Base-by-base conservation (phyloP, 1,140 invertebrate genomes). In the Hetaerina americana region DNA sequence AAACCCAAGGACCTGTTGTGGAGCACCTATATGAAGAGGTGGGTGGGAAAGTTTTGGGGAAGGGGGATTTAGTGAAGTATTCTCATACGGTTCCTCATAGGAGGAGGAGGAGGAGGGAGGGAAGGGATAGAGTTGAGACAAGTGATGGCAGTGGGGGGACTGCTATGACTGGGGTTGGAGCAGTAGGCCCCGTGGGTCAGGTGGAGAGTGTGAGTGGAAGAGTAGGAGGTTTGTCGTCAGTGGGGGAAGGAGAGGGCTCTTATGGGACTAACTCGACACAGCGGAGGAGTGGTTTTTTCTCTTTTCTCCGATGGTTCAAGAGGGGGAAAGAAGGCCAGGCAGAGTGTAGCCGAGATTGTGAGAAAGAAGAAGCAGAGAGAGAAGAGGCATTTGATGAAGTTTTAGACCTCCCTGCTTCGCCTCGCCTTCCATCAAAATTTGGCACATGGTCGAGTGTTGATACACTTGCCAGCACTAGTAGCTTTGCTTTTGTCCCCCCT, bases 401-500 rank as follows among this genome's bases (percentile, higher is more conserved):
- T 69, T 28, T 70, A 66, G 69, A 66, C 24, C 25, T 66, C 5
- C 71, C 75, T 5, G 69, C 72, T 15, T 49, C 26, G 6, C 75
- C 74, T 75, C 74, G 0, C 71, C 73, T 29, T 69, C 68, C 27
- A 29, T 77, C 40, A 57, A 57, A 57, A 10, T 57, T 57, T 57
- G 40, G 40, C 40, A 57, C 40, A 57, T 81, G 78, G 68, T 84
- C 84, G 26, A 87, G 86, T 76, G 79, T 86, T 67, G 82, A 83
- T 76, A 86, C 85, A 1, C 78, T 84, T 25, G 84, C 87, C 75
- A 91, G 89, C 22, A 85, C 88, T 22, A 86, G 84, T 6, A 90
- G 89, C 75, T 91, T 92, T 78, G 85, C 88, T 6, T 91, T 89
- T 77, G 78, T 88, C 69, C 78, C 83, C n/a, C 85, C 86, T 3